Percentiles rank a stretch among this genome's conserved stretches.
Conservation (phyloP, 2,797 vertebrate genomes). For the Crocodylus rhombifer region DNA sequence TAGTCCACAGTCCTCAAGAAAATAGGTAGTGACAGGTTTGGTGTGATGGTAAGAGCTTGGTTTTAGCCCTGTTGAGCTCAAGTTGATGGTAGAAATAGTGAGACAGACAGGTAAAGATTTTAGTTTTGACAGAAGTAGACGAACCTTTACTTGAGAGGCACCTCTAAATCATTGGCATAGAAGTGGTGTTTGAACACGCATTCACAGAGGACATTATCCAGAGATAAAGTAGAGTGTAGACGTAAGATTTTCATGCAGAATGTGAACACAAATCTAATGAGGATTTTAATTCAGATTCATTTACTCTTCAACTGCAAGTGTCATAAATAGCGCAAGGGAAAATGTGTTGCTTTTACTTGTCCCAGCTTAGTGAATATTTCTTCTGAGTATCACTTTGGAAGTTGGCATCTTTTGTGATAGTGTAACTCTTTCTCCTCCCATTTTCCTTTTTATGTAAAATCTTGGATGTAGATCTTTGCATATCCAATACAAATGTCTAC, state of each 20-base stretch:
- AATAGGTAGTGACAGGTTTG: too few relatives aligned
- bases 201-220: background rate
- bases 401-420: background rate
- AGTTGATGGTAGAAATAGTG: background rate
- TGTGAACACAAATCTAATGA: rapidly evolving
- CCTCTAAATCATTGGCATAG: background rate
- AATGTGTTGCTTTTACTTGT: background rate
- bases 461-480: background rate
- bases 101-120: background rate
- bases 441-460: background rate
- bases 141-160: background rate
- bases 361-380: background rate
- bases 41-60: background rate
- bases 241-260: background rate
- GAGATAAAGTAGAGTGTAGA: background rate
- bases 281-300: background rate
- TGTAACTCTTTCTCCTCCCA: background rate
- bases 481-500: background rate
- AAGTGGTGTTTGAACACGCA: background rate
- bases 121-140: background rate
- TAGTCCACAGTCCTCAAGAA: too few relatives aligned
- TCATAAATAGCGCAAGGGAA: background rate
- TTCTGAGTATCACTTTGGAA: background rate
- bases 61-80: rapidly evolving
- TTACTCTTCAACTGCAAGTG: background rate